These are phyloP conservation scores for Platyrinchus mystaceus DNA, from an alignment of 2,797 vertebrate species.

Conservation along the genomic window DNA sequence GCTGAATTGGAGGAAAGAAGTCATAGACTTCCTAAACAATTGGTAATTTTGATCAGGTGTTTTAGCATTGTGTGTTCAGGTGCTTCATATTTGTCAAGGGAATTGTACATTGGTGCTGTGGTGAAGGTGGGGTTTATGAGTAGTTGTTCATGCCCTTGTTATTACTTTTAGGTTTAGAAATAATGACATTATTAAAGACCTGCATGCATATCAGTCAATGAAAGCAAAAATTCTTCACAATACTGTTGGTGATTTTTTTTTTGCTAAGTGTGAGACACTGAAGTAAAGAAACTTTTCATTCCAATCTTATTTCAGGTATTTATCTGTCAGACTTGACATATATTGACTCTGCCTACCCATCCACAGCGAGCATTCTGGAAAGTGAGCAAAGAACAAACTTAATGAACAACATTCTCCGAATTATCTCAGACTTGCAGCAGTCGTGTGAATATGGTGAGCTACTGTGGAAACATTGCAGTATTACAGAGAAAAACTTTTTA, in stretches of 20 bases:
- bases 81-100: neutral
- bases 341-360: constrained; percentile 96
- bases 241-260: neutral
- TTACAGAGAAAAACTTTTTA: neutral
- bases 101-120: neutral
- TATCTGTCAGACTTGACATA: constrained; percentile 98
- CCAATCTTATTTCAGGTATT: constrained; percentile 84
- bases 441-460: constrained; percentile 94
- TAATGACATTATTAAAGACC: neutral
- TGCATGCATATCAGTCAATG: neutral
- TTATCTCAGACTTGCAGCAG: constrained; percentile 97
- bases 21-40: neutral
- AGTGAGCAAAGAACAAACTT: constrained; percentile 96
- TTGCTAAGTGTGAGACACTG: neutral
- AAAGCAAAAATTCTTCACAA: neutral
- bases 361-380: constrained; percentile 97
- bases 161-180: neutral
- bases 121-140: neutral
- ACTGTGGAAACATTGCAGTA: neutral
- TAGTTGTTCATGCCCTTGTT: neutral
- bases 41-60: neutral
- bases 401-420: constrained; percentile 98
- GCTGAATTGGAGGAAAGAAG: neutral
- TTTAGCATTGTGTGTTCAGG: neutral
- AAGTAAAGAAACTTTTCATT: neutral